Percentiles rank a stretch among this genome's conserved stretches.
phyloP scores from a whole-genome alignment of 1,140 invertebrate genomes.

The Babylonia areolata region DNA sequence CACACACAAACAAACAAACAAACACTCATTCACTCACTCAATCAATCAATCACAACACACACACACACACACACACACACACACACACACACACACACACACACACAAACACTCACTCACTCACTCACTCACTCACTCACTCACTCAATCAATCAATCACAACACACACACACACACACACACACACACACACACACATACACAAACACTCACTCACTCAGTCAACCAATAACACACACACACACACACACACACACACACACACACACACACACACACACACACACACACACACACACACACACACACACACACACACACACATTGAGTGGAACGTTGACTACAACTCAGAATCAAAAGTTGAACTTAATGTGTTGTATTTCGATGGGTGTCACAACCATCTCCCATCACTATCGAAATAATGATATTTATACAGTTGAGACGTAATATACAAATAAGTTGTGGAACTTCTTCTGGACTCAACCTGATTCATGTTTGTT shows the following conservation, averaged over 20 bases:
- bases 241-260: background rate
- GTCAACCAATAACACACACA: background rate
- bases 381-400: no score
- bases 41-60: background rate
- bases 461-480: no score
- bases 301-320: constrained; percentile 26
- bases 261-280: background rate
- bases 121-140: background rate
- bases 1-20: background rate
- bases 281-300: constrained; percentile 25
- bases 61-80: background rate
- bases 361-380: background rate
- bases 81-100: background rate
- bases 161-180: no score
- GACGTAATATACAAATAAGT: no score
- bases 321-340: background rate
- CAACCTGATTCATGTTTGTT: no score
- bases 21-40: background rate
- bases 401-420: no score
- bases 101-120: background rate
- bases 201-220: constrained; percentile 19
- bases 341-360: background rate
- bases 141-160: background rate
- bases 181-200: background rate
- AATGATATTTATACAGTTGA: no score